Base-by-base conservation (phyloP, 2,888 invertebrate species). In the Diarsia dahlii region DNA sequence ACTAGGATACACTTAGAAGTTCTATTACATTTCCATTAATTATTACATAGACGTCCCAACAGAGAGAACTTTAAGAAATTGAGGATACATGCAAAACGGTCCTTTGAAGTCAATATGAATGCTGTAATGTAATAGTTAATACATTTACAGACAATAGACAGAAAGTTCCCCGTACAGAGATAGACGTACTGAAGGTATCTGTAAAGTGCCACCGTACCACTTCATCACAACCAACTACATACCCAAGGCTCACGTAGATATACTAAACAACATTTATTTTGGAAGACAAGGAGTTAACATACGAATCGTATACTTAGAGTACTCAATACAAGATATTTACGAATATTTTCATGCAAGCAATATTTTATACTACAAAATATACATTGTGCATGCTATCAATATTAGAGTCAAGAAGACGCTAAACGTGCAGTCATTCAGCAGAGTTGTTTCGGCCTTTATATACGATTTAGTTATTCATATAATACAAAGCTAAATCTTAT, bases 221-320 rank as follows among this genome's bases (percentile, higher is more conserved):
- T 89, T 87, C 76, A 90, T 88, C 84, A 89, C 89, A 90, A 89
- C 86, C 87, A 90, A 87, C 94, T 94, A 95, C 91, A 90, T 91
- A 90, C 87, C 88, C 91, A 88, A 92, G 90, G 89, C 90, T 88
- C 84, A 90, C 84, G 86, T 91, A 92, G 90, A 94, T 92, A 94
- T 92, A 93, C 92, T 94, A 92, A 92, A 94, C 89, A 94, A 95
- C 96, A 96, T 96, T 96, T 96, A 96, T 96, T 96, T 96, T 96
- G 96, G 96, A 96, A 96, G 96, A 96, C 94, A 94, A 90, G 88
- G 87, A 91, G 91, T 90, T 92, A 91, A 91, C 85, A 93, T 93
- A 93, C 90, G 86, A 87, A 93, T 87, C 89, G 85, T 87, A 90
- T 91, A 91, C 90, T 90, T 89, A 91, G 77, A 90, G 83, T 90